Evolutionary conservation across 2,113 vertebrate species (phyloP), one percentile per base, ranked within the genome.

Genomic region (Phaethornis superciliosus): DNA sequence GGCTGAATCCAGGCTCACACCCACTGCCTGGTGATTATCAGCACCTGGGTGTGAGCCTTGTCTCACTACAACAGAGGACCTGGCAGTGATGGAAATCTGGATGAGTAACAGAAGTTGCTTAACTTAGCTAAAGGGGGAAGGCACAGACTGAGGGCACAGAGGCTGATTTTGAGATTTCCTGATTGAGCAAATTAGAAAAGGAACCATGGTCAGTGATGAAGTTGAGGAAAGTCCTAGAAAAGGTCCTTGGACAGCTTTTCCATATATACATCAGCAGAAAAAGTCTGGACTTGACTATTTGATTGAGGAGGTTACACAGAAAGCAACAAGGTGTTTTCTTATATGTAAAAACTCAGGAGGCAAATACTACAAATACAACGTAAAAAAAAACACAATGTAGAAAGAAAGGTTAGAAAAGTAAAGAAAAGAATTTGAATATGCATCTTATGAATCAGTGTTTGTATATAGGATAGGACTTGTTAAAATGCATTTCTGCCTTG

Each of bases 71-170:
- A n/a, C n/a, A 19, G 27, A 11, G 20, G 4, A 69, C 12, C 26
- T 49, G 46, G 4, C 2, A 33, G n/a, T 1, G 0, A 12, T 35
- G 23, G 15, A 6, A n/a, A 22, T 22, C 8, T 59, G 35, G 21
- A 17, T n/a, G 9, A 1, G 1, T 32, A 24, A 59, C 6, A 70
- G 51, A 74, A 70, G 10, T 64, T 65, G 9, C 11, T 1, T 19
- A 7, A 52, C 28, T 63, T 37, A 75, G 33, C 14, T 42, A 42
- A 17, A 70, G 24, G 37, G 51, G n/a, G n/a, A n/a, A 51, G 10
- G 7, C 27, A 88, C 7, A 78, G 74, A 0, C 40, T 58, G 24
- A 49, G 12, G 6, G 3, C n/a, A 49, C 8, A 26, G 8, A 46
- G 11, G 8, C 1, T 44, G 28, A 72, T 69, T 42, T 70, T 23